Conservation (phyloP, 2,113 vertebrate species). For the Charadrius vociferus region DNA sequence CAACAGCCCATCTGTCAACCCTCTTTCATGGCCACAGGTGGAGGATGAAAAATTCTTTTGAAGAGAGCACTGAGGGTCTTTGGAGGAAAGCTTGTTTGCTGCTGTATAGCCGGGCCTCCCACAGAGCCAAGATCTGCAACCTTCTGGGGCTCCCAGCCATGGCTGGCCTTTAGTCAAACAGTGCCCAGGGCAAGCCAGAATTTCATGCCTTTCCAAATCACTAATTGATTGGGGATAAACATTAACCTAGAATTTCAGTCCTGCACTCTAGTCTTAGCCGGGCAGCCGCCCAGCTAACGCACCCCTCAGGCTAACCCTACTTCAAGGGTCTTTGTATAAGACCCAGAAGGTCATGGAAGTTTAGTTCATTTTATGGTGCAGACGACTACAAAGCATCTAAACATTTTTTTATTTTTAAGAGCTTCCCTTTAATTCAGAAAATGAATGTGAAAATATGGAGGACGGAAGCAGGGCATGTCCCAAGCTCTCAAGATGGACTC, state of each 20-base stretch:
- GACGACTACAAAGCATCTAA: neutral
- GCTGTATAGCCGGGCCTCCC: conserved; percentile 23
- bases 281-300: conserved; percentile 9
- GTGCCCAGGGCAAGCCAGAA: conserved; percentile 57
- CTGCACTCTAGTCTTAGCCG: neutral
- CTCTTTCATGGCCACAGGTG: conserved; percentile 61
- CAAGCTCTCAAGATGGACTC: neutral
- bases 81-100: conserved; percentile 46
- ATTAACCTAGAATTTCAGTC: conserved; percentile 60
- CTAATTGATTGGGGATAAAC: conserved; percentile 70
- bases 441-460: neutral
- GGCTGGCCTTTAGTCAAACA: conserved; percentile 60
- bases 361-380: neutral
- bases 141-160: conserved; percentile 37
- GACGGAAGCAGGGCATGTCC: neutral
- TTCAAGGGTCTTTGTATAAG: conserved; percentile 10
- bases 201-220: conserved; percentile 65
- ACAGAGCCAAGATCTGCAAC: conserved; percentile 44
- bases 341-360: neutral
- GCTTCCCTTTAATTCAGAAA: neutral
- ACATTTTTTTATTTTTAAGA: neutral
- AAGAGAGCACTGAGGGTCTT: conserved; percentile 30
- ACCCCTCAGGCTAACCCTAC: conserved; percentile 8
- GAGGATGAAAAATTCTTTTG: conserved; percentile 64
- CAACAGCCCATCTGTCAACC: conserved; percentile 58